Evolutionary conservation across 2,888 invertebrate species (phyloP).

Genomic region (Tholera decimalis): DNA sequence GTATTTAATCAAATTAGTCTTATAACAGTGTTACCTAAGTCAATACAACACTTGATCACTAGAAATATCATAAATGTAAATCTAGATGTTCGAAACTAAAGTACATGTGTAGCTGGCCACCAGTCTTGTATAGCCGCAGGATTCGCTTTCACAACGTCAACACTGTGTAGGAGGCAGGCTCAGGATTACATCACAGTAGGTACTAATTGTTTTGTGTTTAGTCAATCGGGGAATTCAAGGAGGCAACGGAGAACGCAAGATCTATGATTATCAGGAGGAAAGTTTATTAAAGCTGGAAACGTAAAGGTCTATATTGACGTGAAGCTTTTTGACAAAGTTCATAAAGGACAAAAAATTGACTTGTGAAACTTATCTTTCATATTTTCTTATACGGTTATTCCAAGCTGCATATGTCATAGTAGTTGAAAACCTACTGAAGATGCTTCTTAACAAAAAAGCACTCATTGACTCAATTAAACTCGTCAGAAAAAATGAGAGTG

Average conservation of each 20-base stretch:
- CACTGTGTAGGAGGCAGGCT: constrained; percentile 2
- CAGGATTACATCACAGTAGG: constrained; percentile 5
- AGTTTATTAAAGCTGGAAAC: not conserved
- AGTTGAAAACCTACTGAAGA: not conserved
- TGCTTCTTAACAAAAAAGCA: not conserved
- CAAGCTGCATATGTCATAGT: not conserved
- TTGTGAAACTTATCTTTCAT: not conserved
- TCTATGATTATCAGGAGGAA: not conserved
- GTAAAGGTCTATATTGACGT: not conserved
- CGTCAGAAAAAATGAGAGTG: too few species aligned
- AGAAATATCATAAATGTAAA: constrained; percentile 5
- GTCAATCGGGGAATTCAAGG: not conserved
- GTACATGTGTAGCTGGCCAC: not conserved
- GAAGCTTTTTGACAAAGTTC: not conserved
- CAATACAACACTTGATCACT: not conserved
- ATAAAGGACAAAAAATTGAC: not conserved
- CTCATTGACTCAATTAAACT: not conserved
- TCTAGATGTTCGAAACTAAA: constrained; percentile 10
- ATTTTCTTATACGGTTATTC: not conserved
- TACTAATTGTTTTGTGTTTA: constrained; percentile 12
- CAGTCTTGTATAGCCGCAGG: not conserved
- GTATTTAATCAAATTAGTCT: not conserved
- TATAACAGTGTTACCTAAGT: not conserved
- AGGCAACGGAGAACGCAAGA: not conserved
- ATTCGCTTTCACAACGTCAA: constrained; percentile 17